Evolutionary conservation across 2,888 invertebrate genomes (phyloP), one percentile per base, ranked within the genome.

Genomic region (Amorpha juglandis): DNA sequence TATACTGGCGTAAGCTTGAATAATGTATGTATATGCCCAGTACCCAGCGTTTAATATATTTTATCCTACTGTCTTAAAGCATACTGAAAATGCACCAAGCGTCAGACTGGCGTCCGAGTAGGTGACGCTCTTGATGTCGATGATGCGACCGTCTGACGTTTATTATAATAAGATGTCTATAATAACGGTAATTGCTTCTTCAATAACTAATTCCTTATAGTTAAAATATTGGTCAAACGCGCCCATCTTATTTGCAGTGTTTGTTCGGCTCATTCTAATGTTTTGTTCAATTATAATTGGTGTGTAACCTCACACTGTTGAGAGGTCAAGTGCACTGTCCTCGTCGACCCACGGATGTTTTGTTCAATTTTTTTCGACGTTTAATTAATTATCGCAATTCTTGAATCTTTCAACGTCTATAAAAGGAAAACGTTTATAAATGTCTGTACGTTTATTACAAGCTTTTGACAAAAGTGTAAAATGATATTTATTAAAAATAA

Each of bases 281-380:
- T 12, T 38, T 58, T 53, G 35, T n/a, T 58, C 19, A 33, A 16
- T 58, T 27, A 38, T 19, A 58, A 58, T 42, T n/a, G 33, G 55
- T n/a, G 8, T 35, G 16, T 35, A 35, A 58, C 42, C 58, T 58
- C 58, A 6, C 50, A 50, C 16, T n/a, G 21, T 42, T 6, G 42
- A 19, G n/a, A 58, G 58, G 58, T 58, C 42, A 58, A 58, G 58
- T 42, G 58, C 58, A 42, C 42, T 12, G 53, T 53, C n/a, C 53
- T 8, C 35, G 35, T 50, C 50, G 19, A 19, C 6, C 58, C 38
- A 42, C 58, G 38, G 11, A 58, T 42, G 58, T 58, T 27, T 58
- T 42, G n/a, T 12, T 11, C 38, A 16, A 16, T 38, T 58, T 58
- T 21, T 42, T 58, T 58, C 42, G 19, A 21, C 16, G 11, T 12